Evolutionary conservation across 1,140 invertebrate species (phyloP).

Genomic region (Bursaphelenchus mucronatus): DNA sequence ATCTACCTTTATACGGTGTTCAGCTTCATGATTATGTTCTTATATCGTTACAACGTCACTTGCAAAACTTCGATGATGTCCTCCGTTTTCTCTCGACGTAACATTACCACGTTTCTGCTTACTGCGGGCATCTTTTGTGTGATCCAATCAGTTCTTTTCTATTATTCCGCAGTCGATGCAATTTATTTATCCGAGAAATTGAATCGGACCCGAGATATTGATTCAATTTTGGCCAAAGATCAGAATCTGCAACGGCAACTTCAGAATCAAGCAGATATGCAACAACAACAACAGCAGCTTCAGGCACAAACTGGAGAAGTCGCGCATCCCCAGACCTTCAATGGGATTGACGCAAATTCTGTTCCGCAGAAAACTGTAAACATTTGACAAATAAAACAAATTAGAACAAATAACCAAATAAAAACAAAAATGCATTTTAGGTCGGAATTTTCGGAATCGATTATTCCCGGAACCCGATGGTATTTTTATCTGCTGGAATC

Average conservation of each 20-base stretch:
- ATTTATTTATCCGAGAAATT: conserved; percentile 15
- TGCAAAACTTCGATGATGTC: conserved; percentile 28
- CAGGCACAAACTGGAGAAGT: background rate
- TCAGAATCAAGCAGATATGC: background rate
- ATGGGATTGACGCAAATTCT: background rate
- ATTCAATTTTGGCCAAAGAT: background rate
- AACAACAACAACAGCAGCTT: background rate
- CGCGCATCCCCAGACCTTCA: background rate
- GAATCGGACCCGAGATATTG: conserved; percentile 25
- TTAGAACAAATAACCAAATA: background rate
- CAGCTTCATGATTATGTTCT: conserved; percentile 25
- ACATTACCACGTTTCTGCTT: conserved; percentile 28
- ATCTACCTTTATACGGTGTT: conserved; percentile 26
- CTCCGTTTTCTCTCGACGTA: conserved; percentile 23
- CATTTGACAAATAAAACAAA: background rate
- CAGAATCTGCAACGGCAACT: background rate
- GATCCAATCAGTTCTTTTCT: conserved; percentile 26
- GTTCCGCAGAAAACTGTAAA: conserved; percentile 4
- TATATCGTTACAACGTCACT: conserved; percentile 39
- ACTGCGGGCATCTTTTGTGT: conserved; percentile 26
- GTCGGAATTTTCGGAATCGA: conserved; percentile 25
- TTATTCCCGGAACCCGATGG: conserved; percentile 29
- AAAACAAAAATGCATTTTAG: background rate
- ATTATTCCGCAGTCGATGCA: conserved; percentile 31
- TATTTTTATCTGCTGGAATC: conserved; percentile 26